Conservation (phyloP, 2,888 invertebrate species). For the Apamea anceps region DNA sequence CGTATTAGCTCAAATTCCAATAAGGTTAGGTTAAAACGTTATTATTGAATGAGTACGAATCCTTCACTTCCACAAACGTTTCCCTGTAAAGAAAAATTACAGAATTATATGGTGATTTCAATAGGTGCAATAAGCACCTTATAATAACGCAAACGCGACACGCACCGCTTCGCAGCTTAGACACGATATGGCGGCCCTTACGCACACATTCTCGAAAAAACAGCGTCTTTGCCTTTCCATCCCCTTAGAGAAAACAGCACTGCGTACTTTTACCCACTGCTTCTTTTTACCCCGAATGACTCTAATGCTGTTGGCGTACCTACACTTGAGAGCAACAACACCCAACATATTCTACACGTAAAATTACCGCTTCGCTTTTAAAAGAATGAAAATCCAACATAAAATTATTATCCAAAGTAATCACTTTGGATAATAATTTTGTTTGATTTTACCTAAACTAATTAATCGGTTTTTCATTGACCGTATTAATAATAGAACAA, state of each 20-base stretch:
- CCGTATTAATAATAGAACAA: not conserved
- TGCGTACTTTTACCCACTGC: not conserved
- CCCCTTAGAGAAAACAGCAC: not conserved
- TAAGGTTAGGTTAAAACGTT: not conserved
- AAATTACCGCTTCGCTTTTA: no score
- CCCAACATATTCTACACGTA: no score
- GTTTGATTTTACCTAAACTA: no score
- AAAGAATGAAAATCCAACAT: no score
- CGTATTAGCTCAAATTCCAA: no score
- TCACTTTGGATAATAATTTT: no score
- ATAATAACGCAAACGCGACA: not conserved
- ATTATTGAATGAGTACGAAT: not conserved
- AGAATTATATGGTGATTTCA: not conserved
- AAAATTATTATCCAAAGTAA: no score
- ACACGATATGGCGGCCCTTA: not conserved
- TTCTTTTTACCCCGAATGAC: not conserved
- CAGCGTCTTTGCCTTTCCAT: not conserved
- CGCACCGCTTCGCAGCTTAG: not conserved
- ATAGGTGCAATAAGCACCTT: not conserved
- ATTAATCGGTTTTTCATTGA: not conserved
- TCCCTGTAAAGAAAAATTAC: not conserved
- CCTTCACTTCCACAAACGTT: not conserved
- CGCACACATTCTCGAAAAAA: not conserved
- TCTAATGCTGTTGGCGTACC: not conserved
- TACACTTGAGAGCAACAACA: no score